A percentile compares a stretch with the other conserved stretches of the same genome.
Evolutionary conservation across 2,797 vertebrate genomes (phyloP).

Genomic region (Rhinogobio ventralis): DNA sequence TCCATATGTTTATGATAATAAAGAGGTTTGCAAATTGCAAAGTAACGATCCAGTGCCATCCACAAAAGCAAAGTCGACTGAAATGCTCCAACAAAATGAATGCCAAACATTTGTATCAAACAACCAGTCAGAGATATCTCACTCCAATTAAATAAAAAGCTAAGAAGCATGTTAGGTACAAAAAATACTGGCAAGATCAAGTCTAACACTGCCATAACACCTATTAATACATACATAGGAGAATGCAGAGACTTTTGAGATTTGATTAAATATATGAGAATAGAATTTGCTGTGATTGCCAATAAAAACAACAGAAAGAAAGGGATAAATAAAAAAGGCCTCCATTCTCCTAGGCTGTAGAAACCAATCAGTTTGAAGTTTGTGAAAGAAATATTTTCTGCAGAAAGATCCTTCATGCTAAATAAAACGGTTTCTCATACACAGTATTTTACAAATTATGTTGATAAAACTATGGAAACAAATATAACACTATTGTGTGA

Average conservation of each 20-base stretch:
- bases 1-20: background rate
- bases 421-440: too few relatives aligned
- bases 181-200: constrained; percentile 61
- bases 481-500: background rate
- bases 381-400: constrained; percentile 40
- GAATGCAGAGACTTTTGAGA: constrained; percentile 61
- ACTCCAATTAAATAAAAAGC: constrained; percentile 63
- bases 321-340: constrained; percentile 51
- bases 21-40: background rate
- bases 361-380: constrained; percentile 53
- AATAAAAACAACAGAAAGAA: constrained; percentile 58
- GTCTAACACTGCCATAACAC: constrained; percentile 62
- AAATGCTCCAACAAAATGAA: constrained; percentile 68
- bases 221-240: constrained; percentile 74
- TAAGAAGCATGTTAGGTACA: constrained; percentile 65
- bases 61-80: constrained; percentile 71
- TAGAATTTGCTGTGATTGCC: constrained; percentile 61
- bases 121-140: constrained; percentile 63
- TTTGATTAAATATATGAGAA: constrained; percentile 62
- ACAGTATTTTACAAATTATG: background rate
- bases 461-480: background rate
- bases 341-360: constrained; percentile 49
- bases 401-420: background rate
- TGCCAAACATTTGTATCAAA: constrained; percentile 71
- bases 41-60: constrained; percentile 70